These are phyloP conservation scores for Cephonodes hylas DNA, from an alignment of 2,888 invertebrate genomes.

Conservation along the genomic window DNA sequence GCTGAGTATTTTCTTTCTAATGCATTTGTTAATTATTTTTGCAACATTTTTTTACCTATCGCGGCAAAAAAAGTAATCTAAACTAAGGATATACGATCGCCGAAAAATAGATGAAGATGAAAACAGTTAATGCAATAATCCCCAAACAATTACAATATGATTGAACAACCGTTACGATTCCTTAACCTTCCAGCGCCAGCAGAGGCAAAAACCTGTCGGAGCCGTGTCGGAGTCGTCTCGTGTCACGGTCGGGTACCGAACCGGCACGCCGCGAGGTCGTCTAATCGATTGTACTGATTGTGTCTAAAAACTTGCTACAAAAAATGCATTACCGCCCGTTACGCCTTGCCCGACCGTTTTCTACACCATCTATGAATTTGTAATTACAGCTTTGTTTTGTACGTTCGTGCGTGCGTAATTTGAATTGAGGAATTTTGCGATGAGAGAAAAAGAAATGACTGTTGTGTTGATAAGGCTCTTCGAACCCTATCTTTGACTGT, in stretches of 20 bases:
- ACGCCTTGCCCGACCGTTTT: not conserved
- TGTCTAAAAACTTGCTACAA: not conserved
- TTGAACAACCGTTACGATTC: too few relatives aligned
- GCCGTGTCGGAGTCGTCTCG: not conserved
- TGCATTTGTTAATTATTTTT: not conserved
- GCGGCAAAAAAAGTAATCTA: too few relatives aligned
- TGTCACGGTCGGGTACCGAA: conserved; percentile 9
- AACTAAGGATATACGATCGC: too few relatives aligned
- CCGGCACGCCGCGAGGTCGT: not conserved
- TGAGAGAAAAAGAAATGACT: too few relatives aligned
- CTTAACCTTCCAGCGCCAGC: not conserved
- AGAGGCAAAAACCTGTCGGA: not conserved
- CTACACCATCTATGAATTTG: not conserved
- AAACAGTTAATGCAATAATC: too few relatives aligned
- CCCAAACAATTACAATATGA: too few relatives aligned
- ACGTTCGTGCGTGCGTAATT: not conserved
- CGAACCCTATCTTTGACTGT: too few relatives aligned
- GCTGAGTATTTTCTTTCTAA: not conserved
- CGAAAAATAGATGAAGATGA: too few relatives aligned
- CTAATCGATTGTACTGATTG: conserved; percentile 1
- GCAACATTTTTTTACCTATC: too few relatives aligned
- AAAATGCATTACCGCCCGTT: conserved; percentile 1
- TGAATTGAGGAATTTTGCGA: too few relatives aligned
- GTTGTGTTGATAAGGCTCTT: too few relatives aligned
- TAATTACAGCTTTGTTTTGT: not conserved